Evolutionary conservation across 2,113 vertebrate genomes (phyloP), one percentile per base, ranked within the genome.

Genomic region (Nothocercus nigrocapillus): DNA sequence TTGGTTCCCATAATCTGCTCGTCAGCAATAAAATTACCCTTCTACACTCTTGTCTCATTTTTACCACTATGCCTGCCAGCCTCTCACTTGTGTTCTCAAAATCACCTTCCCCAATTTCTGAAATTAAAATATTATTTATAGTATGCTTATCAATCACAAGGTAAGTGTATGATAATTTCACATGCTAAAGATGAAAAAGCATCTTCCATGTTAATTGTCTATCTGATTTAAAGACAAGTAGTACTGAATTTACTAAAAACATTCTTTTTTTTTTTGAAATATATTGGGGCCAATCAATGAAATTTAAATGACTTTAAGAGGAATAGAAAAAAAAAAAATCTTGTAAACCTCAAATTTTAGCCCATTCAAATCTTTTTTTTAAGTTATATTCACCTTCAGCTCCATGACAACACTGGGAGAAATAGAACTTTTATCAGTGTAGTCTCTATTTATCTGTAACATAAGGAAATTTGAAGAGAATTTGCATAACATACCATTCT

Each of bases 401-500:
- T 53, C 34, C 36, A 59, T 28, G 21, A 74, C 19, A 78, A 68
- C 17, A 54, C 15, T 27, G 7, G 4, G 34, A 11, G 4, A 4
- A 6, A 81, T 66, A 18, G 5, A 13, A 19, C 17, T 47, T 59
- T 19, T 27, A 88, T 13, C 36, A 68, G 2, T 54, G 64, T 12
- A 13, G 42, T 79, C 16, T 56, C 11, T 22, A 59, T 45, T 61
- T 28, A 49, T 7, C 20, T 49, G 13, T 9, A 82, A 36, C 40
- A 73, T 38, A 32, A 36, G 40, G 17, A n/a, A 51, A 49, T n/a
- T 49, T 18, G 51, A 72, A 61, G 38, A 75, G 12, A 85, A 44
- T 15, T 4, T 38, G 5, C 40, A 75, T 28, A 54, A 82, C 83
- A 62, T 97, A 99, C 99, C 99, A 99, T 91, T 99, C 99, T 92